Base-by-base conservation (phyloP, 2,797 vertebrate genomes). In the Sternarchorhynchus goeldii region DNA sequence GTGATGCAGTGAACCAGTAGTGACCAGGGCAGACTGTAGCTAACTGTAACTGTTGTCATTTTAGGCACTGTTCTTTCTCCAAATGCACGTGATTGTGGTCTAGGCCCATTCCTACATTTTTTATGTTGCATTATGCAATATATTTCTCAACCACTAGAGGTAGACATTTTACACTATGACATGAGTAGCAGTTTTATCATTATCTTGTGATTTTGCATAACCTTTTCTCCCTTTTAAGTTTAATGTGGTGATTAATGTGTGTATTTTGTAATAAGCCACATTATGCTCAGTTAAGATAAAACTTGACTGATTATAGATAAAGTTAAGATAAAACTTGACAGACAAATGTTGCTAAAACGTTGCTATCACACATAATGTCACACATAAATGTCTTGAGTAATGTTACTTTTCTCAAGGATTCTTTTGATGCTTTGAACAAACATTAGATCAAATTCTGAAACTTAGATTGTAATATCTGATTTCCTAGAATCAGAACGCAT, bases 341-440 rank as follows among this genome's bases (percentile, higher is more conserved):
- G 25, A 25, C 25, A 25, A 25, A 25, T 25, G 25, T 25, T 25
- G 25, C 25, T 25, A 25, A 25, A 25, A 25, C 25, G 6, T 45
- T 67, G 10, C 39, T 0, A n/a, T 67, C 1, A 25, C 2, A 2
- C 20, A 14, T 50, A 67, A 67, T 50, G 25, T 25, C n/a, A 25
- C 0, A 76, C 20, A 45, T 76, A 25, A 71, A 55, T 71, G 58
- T 39, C 67, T 62, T 77, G 41, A 39, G 58, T 20, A 72, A 57
- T 59, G 59, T 4, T 41, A 1, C 2, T 29, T 25, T 36, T n/a
- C 45, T 16, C 6, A 6, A 8, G 69, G 6, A 2, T 17, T 53
- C 4, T 12, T 56, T 56, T 25, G 25, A 25, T 25, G 25, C 25
- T 25, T 25, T 25, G 25, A 25, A 25, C 25, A 25, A 25, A 25